Evolutionary conservation across 2,888 invertebrate genomes (phyloP).

Genomic region (Odontocolon sp.): DNA sequence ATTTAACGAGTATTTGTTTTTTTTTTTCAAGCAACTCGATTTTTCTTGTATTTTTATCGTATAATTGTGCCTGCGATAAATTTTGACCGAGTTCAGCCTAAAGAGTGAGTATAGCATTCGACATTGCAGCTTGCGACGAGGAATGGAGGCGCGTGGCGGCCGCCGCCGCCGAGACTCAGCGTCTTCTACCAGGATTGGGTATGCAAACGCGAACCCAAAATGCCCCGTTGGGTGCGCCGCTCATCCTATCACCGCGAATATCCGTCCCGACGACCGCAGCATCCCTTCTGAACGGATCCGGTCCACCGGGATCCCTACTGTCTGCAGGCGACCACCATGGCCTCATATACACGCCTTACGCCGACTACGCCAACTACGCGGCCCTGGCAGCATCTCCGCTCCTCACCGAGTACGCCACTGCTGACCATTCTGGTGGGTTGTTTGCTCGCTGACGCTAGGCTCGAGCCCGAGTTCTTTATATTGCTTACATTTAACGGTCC

Average conservation of each 20-base stretch:
- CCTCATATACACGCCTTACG: slow-evolving; percentile 94
- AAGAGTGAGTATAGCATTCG: slow-evolving; percentile 81
- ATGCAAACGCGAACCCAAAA: slow-evolving; percentile 85
- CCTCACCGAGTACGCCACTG: slow-evolving; percentile 91
- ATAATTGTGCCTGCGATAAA: too few species aligned
- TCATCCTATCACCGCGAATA: slow-evolving; percentile 95
- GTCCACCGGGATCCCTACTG: slow-evolving; percentile 86
- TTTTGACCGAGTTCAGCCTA: slow-evolving; percentile 54
- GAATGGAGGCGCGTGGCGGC: slow-evolving; percentile 93
- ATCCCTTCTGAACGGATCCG: slow-evolving; percentile 83
- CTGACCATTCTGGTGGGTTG: slow-evolving; percentile 98
- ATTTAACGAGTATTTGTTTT: background rate
- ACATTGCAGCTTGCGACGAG: slow-evolving; percentile 88
- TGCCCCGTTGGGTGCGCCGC: slow-evolving; percentile 94
- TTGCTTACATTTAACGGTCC: slow-evolving; percentile 52
- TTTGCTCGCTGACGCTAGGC: slow-evolving; percentile 90
- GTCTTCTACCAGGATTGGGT: slow-evolving; percentile 87
- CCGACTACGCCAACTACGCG: slow-evolving; percentile 95
- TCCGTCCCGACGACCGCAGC: slow-evolving; percentile 91
- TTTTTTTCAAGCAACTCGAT: slow-evolving; percentile 7
- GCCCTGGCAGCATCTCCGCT: slow-evolving; percentile 91
- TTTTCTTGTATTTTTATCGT: too few species aligned
- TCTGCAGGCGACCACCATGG: slow-evolving; percentile 89
- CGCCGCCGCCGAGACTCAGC: slow-evolving; percentile 91
- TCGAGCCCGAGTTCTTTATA: slow-evolving; percentile 73